Evolutionary conservation across 2,797 vertebrate species (phyloP), one percentile per base, ranked within the genome.

Genomic region (Aulostomus chinensis): DNA sequence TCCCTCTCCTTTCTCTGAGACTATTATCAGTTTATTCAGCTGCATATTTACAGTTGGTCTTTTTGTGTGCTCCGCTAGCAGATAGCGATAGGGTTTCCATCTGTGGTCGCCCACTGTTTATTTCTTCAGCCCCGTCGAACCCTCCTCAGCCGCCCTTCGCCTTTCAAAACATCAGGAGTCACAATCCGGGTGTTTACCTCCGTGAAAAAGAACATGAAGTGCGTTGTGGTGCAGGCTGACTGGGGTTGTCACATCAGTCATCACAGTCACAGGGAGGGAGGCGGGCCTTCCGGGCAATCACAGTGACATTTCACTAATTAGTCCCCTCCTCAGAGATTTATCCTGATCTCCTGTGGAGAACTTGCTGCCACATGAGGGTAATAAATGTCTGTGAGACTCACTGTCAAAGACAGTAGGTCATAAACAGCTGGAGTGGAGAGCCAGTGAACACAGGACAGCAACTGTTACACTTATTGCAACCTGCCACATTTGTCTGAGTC

Each of bases 271-370:
- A 28, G 21, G 16, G 28, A 65, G 52, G 26, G n/a, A n/a, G n/a
- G n/a, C n/a, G n/a, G n/a, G n/a, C 43, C 59, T 60, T 62, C 35
- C 32, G 64, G 58, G 43, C 63, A 54, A 68, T 69, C 31, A 25
- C 39, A 18, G 39, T 66, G 75, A 73, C 62, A 54, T 78, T 75
- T 68, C 61, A 47, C 55, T 78, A 73, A 81, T 81, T 73, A 72
- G 56, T 65, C 37, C 25, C 31, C 35, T 62, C 54, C 58, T 24
- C 4, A 0, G 53, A 58, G 74, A 55, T 56, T 57, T 43, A 58
- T 39, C 12, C 39, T 3, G 38, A 49, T 61, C 42, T 51, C 74
- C 67, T 30, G 35, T 7, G 2, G 56, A 42, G 59, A 49, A 40
- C 42, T 58, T 26, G 47, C 52, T 52, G 39, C 36, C 55, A 64